Conservation (phyloP, 2,113 vertebrate species). For the Terrapene triunguis region DNA sequence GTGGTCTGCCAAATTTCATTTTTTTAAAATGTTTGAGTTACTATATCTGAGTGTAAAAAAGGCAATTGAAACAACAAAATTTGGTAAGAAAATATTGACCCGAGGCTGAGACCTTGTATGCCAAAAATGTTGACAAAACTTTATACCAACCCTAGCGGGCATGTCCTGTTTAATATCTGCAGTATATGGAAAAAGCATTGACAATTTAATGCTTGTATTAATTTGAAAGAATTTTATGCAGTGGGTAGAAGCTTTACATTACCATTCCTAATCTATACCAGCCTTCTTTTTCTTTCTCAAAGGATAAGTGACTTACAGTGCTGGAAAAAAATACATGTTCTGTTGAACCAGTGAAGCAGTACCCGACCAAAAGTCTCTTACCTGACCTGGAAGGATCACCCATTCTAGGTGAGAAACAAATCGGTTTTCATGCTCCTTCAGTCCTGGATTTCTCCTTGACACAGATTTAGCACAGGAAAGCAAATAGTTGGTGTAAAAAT, state of each 20-base stretch:
- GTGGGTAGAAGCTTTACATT: slow-evolving; percentile 76
- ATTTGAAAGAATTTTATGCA: slow-evolving; percentile 77
- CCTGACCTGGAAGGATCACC: slow-evolving; percentile 20
- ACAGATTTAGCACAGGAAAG: slow-evolving; percentile 79
- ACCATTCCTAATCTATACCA: slow-evolving; percentile 82
- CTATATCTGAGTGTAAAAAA: slow-evolving; percentile 69
- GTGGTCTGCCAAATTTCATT: slow-evolving; percentile 78
- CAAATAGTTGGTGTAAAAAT: slow-evolving; percentile 83
- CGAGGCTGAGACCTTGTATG: slow-evolving; percentile 56
- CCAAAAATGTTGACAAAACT: slow-evolving; percentile 80
- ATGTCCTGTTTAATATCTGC: slow-evolving; percentile 76
- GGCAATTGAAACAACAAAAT: slow-evolving; percentile 84
- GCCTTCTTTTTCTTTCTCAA: slow-evolving; percentile 66
- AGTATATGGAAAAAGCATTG: slow-evolving; percentile 72
- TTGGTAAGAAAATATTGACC: slow-evolving; percentile 78
- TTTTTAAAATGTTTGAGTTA: slow-evolving; percentile 74
- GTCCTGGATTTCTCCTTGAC: slow-evolving; percentile 69
- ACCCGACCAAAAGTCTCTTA: slow-evolving; percentile 49
- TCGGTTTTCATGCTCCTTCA: slow-evolving; percentile 67
- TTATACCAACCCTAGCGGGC: slow-evolving; percentile 74
- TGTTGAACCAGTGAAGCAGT: slow-evolving; percentile 32
- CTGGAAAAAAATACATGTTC: slow-evolving; percentile 37
- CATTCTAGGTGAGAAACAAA: slow-evolving; percentile 69
- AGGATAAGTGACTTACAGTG: slow-evolving; percentile 67
- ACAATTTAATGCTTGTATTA: slow-evolving; percentile 81